phyloP scores from a whole-genome alignment of 2,888 invertebrate genomes.

The Pseudococcus longispinus region DNA sequence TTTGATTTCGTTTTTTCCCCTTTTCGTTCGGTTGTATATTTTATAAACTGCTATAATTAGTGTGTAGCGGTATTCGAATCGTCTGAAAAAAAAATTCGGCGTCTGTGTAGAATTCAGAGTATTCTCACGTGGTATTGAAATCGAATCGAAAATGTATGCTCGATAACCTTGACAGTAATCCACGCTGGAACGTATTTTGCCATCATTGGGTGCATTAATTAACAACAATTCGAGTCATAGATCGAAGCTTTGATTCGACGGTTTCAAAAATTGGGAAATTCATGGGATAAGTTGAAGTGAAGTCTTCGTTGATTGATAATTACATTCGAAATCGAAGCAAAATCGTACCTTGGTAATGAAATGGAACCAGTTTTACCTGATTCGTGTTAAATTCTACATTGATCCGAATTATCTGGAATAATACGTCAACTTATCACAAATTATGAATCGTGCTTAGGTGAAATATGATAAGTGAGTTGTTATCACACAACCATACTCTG shows the following conservation, averaged over 20 bases:
- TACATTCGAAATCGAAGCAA: neutral
- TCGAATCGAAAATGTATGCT: neutral
- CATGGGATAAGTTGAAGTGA: neutral
- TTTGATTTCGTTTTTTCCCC: neutral
- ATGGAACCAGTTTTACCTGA: neutral
- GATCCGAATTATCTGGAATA: neutral
- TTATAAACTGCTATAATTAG: neutral
- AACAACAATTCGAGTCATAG: neutral
- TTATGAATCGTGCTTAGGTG: neutral
- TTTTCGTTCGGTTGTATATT: neutral
- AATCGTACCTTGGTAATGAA: neutral
- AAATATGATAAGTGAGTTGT: neutral
- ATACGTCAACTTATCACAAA: neutral
- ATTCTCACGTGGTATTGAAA: neutral
- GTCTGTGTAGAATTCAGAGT: neutral
- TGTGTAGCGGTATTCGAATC: neutral
- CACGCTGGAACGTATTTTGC: neutral
- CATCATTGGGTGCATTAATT: neutral
- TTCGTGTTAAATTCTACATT: neutral
- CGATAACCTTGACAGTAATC: neutral
- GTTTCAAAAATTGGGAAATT: too few relatives aligned
- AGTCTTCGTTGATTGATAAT: neutral
- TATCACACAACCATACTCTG: too few relatives aligned
- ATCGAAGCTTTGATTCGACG: too few relatives aligned
- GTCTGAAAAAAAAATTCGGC: neutral